Percentiles rank a stretch among this genome's conserved stretches.
Evolutionary conservation across 2,113 vertebrate genomes (phyloP).

Genomic region (Otocyon megalotis): DNA sequence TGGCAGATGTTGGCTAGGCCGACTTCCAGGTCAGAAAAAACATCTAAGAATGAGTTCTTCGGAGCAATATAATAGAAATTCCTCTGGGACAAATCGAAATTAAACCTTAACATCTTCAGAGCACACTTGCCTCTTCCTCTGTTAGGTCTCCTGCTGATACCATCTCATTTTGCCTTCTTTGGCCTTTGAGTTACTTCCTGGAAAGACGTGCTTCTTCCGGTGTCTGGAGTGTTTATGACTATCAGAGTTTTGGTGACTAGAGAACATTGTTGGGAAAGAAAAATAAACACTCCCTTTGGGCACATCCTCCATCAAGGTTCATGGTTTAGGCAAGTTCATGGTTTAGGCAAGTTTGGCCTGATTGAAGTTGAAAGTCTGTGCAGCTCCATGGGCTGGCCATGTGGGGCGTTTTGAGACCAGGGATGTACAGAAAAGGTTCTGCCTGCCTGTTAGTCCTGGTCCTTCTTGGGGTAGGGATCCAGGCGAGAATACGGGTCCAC

Average conservation of each 20-base stretch:
- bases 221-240: neutral
- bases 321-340: neutral
- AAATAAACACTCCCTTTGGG: neutral
- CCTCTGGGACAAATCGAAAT: neutral
- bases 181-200: slow-evolving; percentile 30
- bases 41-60: slow-evolving; percentile 45
- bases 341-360: neutral
- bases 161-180: neutral
- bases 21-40: slow-evolving; percentile 68
- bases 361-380: neutral
- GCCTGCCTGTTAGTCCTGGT: neutral
- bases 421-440: neutral
- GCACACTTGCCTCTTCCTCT: neutral
- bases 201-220: neutral
- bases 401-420: neutral
- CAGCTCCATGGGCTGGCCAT: neutral
- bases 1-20: slow-evolving; percentile 67
- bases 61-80: slow-evolving; percentile 6
- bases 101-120: slow-evolving; percentile 35
- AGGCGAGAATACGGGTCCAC: neutral
- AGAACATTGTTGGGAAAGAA: neutral
- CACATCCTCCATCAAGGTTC: neutral
- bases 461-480: neutral
- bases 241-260: neutral
- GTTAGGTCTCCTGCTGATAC: neutral